Conservation (phyloP, 1,140 invertebrate species). For the Rhopalosiphum maidis region DNA sequence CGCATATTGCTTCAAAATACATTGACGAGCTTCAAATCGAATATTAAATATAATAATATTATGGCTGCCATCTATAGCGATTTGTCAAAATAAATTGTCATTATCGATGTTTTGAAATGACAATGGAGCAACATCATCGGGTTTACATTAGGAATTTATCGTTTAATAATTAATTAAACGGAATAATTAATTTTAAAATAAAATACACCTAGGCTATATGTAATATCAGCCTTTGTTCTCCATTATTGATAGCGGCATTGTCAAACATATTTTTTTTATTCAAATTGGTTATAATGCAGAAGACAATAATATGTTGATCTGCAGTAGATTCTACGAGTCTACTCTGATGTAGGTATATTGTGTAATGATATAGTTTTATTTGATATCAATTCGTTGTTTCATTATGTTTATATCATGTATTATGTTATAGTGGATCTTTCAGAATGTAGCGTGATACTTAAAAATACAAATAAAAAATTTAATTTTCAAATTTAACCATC, state of each 20-base stretch:
- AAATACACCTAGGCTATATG: not conserved
- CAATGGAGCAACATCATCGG: not conserved
- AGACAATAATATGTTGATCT: not conserved
- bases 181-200: constrained; percentile 35
- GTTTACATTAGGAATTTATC: not conserved
- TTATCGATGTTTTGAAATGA: constrained; percentile 16
- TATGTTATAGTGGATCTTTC: not conserved
- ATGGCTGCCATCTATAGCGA: not conserved
- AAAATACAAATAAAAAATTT: not conserved
- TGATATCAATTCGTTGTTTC: not conserved
- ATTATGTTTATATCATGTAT: not conserved
- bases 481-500: not conserved
- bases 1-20: not conserved
- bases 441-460: not conserved
- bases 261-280: not conserved
- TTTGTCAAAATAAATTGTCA: constrained; percentile 3
- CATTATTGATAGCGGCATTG: not conserved
- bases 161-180: constrained; percentile 35
- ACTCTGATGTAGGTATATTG: not conserved
- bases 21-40: not conserved
- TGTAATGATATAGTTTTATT: not conserved
- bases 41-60: constrained; percentile 1
- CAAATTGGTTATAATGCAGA: not conserved
- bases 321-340: not conserved
- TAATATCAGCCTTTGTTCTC: not conserved